Evolutionary conservation across 2,113 vertebrate species (phyloP).

Genomic region (Syngnathus floridae): DNA sequence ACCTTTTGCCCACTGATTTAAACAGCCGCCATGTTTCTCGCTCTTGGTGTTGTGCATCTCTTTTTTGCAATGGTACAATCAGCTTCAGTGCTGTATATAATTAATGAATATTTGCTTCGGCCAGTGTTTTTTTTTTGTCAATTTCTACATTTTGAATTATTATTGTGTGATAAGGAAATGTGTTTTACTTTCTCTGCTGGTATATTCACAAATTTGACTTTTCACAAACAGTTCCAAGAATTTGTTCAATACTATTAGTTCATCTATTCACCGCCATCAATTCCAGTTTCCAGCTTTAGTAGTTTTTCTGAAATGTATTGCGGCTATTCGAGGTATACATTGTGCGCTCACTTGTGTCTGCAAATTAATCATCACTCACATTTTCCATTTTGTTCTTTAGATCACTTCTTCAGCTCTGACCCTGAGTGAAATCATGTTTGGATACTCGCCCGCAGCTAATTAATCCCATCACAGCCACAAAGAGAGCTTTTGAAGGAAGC

Average conservation of each 20-base stretch:
- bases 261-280: too few species aligned
- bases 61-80: background rate
- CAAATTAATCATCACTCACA: background rate
- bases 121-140: background rate
- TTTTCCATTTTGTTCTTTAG: background rate
- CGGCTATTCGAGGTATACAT: too few species aligned
- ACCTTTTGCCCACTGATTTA: conserved; percentile 1
- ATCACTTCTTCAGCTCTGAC: background rate
- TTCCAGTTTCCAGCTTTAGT: too few species aligned
- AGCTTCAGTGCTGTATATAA: background rate
- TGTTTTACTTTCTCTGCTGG: background rate
- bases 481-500: conserved; percentile 2
- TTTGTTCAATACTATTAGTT: too few species aligned
- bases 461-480: background rate
- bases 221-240: too few species aligned
- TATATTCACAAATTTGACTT: too few species aligned
- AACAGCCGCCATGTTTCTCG: background rate
- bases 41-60: background rate
- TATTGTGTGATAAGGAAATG: background rate
- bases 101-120: background rate
- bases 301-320: too few species aligned
- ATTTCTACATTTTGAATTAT: background rate
- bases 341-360: background rate
- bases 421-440: background rate
- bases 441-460: background rate